phyloP scores from a whole-genome alignment of 2,113 vertebrate genomes.

The Lepus europaeus region DNA sequence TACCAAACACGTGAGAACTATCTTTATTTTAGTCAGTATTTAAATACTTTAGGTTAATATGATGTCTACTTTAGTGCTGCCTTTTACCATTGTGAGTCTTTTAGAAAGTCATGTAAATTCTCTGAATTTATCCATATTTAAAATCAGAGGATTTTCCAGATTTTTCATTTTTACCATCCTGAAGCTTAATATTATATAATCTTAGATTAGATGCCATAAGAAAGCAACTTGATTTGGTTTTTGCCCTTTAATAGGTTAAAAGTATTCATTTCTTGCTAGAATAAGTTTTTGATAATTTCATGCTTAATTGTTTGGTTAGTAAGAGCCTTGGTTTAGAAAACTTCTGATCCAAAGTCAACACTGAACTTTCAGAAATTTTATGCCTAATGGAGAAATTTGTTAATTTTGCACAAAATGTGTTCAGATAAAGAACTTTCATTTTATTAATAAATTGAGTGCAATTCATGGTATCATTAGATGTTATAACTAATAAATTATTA shows the following conservation, averaged over 20 bases:
- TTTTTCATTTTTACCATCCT: conserved; percentile 18
- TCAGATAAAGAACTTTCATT: conserved; percentile 60
- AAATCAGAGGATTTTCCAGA: not conserved
- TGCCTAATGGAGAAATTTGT: conserved; percentile 24
- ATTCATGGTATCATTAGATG: not conserved
- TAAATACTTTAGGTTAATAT: conserved; percentile 54
- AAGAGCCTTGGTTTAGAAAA: conserved; percentile 42
- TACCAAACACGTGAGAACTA: not conserved
- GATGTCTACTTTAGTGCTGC: conserved; percentile 45
- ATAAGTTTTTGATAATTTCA: conserved; percentile 25
- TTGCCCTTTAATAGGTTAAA: conserved; percentile 48
- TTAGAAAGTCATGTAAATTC: conserved; percentile 37
- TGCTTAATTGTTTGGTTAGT: conserved; percentile 9
- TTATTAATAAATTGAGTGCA: conserved; percentile 64
- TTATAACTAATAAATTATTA: conserved; percentile 69
- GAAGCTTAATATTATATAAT: conserved; percentile 18
- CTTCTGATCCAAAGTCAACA: conserved; percentile 60
- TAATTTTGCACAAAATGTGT: conserved; percentile 21
- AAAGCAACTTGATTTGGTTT: conserved; percentile 7
- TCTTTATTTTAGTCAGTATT: conserved; percentile 55
- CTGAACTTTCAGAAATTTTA: conserved; percentile 34
- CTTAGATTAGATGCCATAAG: not conserved
- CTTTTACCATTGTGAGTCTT: conserved; percentile 44
- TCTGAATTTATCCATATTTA: not conserved
- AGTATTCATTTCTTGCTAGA: conserved; percentile 7